Evolutionary conservation across 2,797 vertebrate genomes (phyloP), one percentile per base, ranked within the genome.

Genomic region (Lophius americanus): DNA sequence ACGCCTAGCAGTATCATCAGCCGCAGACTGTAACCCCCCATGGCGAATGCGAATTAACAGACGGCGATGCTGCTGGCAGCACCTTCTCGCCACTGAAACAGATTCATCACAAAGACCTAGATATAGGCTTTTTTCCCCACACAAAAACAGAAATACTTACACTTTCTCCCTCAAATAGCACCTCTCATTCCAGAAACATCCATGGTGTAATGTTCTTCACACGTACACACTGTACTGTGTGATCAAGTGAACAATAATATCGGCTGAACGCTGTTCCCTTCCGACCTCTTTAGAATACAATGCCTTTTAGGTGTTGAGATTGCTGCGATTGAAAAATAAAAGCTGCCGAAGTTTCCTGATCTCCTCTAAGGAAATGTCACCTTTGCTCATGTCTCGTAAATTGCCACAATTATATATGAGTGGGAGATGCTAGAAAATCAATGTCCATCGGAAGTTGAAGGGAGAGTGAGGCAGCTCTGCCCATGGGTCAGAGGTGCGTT

Each of bases 11-110:
- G 79, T 81, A 81, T 86, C 83, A 84, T 88, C 81, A 88, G 79
- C 83, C 76, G 52, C 79, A 78, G 84, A 83, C 77, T 86, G 75
- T 43, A 88, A 82, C 88, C 88, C 79, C 89, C 89, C 78, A 81
- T 66, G 7, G 87, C 35, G 88, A 88, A 89, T 88, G 89, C 89
- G 89, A 91, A 92, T 91, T 91, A 92, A 89, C 90, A 90, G 89
- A 89, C 82, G 72, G 75, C 81, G 79, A 23, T 83, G 86, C 85
- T 80, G 87, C 85, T 90, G 61, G 63, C 79, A 83, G 85, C 84
- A 86, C 86, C 89, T 85, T 78, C 76, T 81, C 77, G 76, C 91
- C 74, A 82, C 83, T 64, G 81, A 86, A 89, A 88, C 88, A 91
- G 84, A 92, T 91, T 87, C 85, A 91, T 91, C 89, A 91, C 83